Conservation (phyloP, 92 coral and sea anemone species). For the Bergia sp. region DNA sequence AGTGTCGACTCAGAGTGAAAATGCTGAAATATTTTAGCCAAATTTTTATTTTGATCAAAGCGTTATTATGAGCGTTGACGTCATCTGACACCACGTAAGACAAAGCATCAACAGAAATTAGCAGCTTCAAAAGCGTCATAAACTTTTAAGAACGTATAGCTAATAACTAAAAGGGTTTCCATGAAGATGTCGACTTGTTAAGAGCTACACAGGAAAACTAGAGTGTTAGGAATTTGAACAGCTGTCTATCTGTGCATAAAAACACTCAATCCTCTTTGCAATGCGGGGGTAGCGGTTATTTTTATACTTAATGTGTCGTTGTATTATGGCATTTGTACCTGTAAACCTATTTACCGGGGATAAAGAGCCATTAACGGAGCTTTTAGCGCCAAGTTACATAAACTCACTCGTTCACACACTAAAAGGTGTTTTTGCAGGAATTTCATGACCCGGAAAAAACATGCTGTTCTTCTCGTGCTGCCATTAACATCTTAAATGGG, state of each 20-base stretch:
- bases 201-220: background rate
- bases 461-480: background rate
- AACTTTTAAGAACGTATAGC: background rate
- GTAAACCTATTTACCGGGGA: constrained; percentile 20
- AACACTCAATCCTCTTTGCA: constrained; percentile 3
- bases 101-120: background rate
- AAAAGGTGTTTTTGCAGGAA: constrained; percentile 10
- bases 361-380: constrained; percentile 30
- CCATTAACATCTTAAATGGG: background rate
- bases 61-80: background rate
- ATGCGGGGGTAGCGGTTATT: constrained; percentile 11
- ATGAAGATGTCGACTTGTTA: background rate
- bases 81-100: background rate
- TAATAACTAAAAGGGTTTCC: constrained; percentile 6
- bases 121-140: no score
- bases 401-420: background rate
- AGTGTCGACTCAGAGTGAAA: background rate
- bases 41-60: background rate
- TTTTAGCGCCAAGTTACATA: background rate
- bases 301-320: background rate
- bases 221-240: constrained; percentile 9
- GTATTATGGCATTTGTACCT: constrained; percentile 15
- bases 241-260: constrained; percentile 9
- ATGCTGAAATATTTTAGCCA: background rate
- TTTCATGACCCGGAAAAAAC: background rate